Evolutionary conservation across 2,888 invertebrate species (phyloP).

Genomic region (Tetheella fluctuosa): DNA sequence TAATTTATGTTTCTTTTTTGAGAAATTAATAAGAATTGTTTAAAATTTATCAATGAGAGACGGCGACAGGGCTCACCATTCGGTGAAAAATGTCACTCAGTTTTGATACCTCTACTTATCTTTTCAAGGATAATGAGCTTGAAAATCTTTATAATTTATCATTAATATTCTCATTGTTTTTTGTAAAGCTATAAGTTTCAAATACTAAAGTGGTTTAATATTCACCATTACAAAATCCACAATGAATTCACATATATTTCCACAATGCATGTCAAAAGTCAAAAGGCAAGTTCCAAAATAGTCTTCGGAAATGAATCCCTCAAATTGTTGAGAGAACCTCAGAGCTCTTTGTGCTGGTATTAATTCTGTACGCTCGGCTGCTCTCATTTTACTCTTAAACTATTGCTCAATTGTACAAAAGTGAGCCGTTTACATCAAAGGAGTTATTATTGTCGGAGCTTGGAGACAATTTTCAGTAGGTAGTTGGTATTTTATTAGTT

Average conservation of each 20-base stretch:
- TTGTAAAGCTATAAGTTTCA: too few species aligned
- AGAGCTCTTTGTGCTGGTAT: conserved; percentile 29
- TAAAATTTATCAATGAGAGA: too few species aligned
- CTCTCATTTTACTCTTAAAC: conserved; percentile 29
- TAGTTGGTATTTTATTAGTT: not conserved
- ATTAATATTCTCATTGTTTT: too few species aligned
- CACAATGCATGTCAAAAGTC: conserved; percentile 1
- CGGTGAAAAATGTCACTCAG: too few species aligned
- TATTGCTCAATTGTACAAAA: conserved; percentile 18
- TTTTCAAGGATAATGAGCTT: too few species aligned
- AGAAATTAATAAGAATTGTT: too few species aligned
- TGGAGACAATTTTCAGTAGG: conserved; percentile 14
- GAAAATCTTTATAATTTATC: too few species aligned
- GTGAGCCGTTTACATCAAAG: conserved; percentile 8
- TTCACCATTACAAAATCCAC: not conserved
- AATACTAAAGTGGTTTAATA: too few species aligned
- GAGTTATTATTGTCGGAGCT: conserved; percentile 12
- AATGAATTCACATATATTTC: not conserved
- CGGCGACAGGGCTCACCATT: too few species aligned
- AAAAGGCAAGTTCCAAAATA: conserved; percentile 28
- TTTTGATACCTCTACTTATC: too few species aligned
- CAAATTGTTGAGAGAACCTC: conserved; percentile 32
- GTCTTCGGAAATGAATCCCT: conserved; percentile 30
- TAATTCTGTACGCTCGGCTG: conserved; percentile 32
- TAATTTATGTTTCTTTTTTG: too few species aligned